These are phyloP conservation scores for Hephaestus fuliginosus DNA, from an alignment of 2,797 vertebrate species.

Conservation along the genomic window DNA sequence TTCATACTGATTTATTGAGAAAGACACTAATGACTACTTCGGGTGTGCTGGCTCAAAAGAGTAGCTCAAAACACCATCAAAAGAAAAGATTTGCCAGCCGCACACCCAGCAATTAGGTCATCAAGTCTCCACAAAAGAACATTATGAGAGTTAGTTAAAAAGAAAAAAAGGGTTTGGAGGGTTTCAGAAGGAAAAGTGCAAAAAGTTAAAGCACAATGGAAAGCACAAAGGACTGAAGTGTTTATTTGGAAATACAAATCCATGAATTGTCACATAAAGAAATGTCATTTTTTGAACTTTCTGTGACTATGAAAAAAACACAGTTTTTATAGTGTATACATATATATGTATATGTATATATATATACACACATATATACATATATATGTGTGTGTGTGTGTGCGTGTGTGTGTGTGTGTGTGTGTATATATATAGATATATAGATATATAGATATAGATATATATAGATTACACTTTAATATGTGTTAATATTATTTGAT, in stretches of 20 bases:
- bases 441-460: too few species aligned
- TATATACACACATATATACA: too few species aligned
- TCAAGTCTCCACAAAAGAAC: conserved; percentile 27
- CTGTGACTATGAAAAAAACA: background rate
- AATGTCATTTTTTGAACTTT: conserved; percentile 30
- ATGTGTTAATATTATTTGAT: background rate
- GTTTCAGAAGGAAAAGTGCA: conserved; percentile 31
- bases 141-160: conserved; percentile 12
- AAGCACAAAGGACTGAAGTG: conserved; percentile 27
- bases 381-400: too few species aligned
- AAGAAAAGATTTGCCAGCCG: conserved; percentile 30
- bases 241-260: conserved; percentile 60
- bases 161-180: background rate
- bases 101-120: conserved; percentile 60
- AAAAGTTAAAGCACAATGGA: conserved; percentile 29
- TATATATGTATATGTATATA: too few species aligned
- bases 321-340: too few species aligned
- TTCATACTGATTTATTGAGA: conserved; percentile 55
- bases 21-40: conserved; percentile 60
- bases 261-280: conserved; percentile 19
- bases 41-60: conserved; percentile 45
- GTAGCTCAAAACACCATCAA: conserved; percentile 50
- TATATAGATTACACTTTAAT: background rate
- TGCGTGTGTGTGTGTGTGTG: too few species aligned
- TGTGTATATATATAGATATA: too few species aligned